These are phyloP conservation scores for Orientallactaga sibirica DNA, from an alignment of 2,797 vertebrate species.

Conservation along the genomic window DNA sequence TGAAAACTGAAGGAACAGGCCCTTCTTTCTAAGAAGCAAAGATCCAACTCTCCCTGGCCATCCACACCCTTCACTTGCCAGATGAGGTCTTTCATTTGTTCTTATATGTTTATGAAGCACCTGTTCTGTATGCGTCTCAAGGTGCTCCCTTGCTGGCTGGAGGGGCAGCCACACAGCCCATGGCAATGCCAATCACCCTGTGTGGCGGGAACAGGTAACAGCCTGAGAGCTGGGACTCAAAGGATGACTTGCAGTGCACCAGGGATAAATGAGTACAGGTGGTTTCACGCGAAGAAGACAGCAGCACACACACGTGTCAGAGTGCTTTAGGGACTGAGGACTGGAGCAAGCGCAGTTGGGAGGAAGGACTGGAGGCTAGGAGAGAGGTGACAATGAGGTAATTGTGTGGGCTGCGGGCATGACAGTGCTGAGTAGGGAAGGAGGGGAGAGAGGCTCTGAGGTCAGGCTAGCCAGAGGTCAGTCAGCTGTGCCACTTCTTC, in stretches of 20 bases:
- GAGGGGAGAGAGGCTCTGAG: too few species aligned
- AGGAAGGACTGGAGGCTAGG: background rate
- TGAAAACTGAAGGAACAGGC: background rate
- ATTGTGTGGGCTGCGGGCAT: accelerated
- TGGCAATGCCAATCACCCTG: background rate
- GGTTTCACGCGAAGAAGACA: background rate
- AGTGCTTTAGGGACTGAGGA: background rate
- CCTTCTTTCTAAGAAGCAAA: background rate
- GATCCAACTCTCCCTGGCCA: background rate
- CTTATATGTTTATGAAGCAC: background rate
- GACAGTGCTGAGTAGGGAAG: background rate
- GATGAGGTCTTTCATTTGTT: background rate
- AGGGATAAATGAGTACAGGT: accelerated
- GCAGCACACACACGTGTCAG: background rate
- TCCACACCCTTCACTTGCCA: background rate
- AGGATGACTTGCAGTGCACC: background rate
- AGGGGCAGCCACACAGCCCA: background rate
- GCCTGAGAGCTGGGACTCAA: background rate
- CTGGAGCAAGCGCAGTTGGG: background rate
- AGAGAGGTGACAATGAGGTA: background rate
- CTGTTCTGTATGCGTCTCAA: background rate
- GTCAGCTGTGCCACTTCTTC: background rate
- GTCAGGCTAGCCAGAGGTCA: background rate
- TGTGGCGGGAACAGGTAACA: background rate
- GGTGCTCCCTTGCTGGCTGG: background rate